Percentiles rank a stretch among this genome's conserved stretches.
phyloP scores from a whole-genome alignment of 2,888 invertebrate species.

The Netelia virgata region DNA sequence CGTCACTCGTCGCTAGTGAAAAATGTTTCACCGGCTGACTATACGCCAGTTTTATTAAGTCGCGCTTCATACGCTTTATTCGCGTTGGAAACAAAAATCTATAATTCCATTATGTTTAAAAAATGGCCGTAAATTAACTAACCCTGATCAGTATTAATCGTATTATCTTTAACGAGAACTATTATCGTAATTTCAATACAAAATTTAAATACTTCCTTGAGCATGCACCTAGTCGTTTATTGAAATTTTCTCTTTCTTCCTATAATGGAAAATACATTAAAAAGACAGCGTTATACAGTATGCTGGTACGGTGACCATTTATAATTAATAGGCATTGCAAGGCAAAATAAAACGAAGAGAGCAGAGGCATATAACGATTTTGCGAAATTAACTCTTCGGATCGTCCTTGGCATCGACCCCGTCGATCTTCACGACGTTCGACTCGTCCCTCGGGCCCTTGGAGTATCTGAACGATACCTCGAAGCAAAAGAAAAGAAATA shows the following conservation, averaged over 20 bases:
- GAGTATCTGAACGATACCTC: constrained; percentile 95
- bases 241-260: too few relatives aligned
- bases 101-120: constrained; percentile 1
- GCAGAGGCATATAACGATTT: constrained; percentile 49
- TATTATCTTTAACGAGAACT: too few relatives aligned
- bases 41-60: constrained; percentile 11
- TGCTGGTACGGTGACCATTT: too few relatives aligned
- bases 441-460: constrained; percentile 90
- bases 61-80: constrained; percentile 32
- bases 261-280: background rate
- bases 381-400: constrained; percentile 90
- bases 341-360: constrained; percentile 11
- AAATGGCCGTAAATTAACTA: background rate
- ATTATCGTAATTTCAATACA: too few relatives aligned
- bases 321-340: too few relatives aligned
- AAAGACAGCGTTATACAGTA: background rate
- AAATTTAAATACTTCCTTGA: too few relatives aligned
- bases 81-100: constrained; percentile 29
- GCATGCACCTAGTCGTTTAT: too few relatives aligned
- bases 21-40: constrained; percentile 19
- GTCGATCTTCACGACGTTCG: constrained; percentile 94
- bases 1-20: background rate
- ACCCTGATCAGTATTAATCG: background rate
- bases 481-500: constrained; percentile 77
- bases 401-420: constrained; percentile 93